These are phyloP conservation scores for Gryllus bimaculatus DNA, from an alignment of 1,140 invertebrate genomes.

Conservation along the genomic window DNA sequence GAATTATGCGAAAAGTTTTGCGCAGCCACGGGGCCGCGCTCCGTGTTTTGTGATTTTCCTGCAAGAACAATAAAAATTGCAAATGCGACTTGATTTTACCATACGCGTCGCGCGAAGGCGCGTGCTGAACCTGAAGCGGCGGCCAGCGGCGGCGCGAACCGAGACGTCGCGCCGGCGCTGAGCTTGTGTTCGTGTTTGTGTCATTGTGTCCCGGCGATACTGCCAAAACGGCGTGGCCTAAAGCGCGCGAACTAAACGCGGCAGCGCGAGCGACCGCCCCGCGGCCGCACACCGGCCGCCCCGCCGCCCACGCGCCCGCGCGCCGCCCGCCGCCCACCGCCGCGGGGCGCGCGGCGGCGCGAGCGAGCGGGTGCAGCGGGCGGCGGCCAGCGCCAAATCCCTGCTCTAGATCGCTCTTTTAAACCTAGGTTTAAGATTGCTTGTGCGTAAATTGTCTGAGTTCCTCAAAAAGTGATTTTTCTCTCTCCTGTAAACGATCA, in stretches of 20 bases:
- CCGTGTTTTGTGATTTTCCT: not conserved
- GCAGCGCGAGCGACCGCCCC: no score
- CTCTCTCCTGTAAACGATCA: not conserved
- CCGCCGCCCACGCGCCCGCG: no score
- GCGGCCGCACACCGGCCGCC: no score
- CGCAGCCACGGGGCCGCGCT: not conserved
- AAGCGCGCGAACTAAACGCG: no score
- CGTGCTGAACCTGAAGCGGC: not conserved
- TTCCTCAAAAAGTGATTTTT: not conserved
- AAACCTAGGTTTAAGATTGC: not conserved
- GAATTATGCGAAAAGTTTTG: not conserved
- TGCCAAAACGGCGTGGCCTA: no score
- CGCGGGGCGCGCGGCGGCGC: no score
- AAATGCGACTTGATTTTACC: not conserved
- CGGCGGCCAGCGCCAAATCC: no score
- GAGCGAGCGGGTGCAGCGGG: no score
- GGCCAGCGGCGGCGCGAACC: not conserved
- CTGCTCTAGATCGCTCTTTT: not conserved
- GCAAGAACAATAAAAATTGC: not conserved
- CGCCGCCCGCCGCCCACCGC: no score
- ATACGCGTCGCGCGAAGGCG: not conserved
- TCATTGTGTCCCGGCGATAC: no score
- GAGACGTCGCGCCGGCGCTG: not conserved
- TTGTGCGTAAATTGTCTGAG: not conserved
- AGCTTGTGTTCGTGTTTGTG: no score